Conservation (phyloP, 2,797 vertebrate genomes). For the Takifugu ocellatus region DNA sequence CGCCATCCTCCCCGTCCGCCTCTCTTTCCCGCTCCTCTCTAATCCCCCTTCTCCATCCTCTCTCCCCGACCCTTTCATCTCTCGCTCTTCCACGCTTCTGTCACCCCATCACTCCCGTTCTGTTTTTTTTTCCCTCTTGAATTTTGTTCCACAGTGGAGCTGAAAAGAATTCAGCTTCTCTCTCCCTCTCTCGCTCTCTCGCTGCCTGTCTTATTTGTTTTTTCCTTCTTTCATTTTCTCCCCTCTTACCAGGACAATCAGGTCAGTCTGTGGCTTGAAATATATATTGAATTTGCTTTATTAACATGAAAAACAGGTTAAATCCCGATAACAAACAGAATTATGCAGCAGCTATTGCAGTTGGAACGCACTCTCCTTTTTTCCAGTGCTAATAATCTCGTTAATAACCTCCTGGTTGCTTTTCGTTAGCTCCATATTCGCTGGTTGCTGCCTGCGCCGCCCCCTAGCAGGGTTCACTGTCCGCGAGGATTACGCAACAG, state of each 20-base stretch:
- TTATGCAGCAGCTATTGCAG: too few relatives aligned
- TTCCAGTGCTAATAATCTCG: too few relatives aligned
- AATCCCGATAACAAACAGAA: too few relatives aligned
- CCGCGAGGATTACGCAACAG: constrained; percentile 15
- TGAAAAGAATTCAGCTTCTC: background rate
- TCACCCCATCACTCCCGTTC: constrained; percentile 35
- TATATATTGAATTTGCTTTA: too few relatives aligned
- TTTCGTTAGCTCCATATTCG: constrained; percentile 4
- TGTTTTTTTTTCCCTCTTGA: constrained; percentile 19
- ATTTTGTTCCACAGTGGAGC: constrained; percentile 28
- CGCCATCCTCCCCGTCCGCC: constrained; percentile 31
- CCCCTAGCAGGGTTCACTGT: constrained; percentile 9
- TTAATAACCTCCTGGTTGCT: background rate
- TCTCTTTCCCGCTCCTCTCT: constrained; percentile 37
- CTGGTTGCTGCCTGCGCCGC: background rate
- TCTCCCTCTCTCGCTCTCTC: constrained; percentile 1
- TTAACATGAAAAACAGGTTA: too few relatives aligned
- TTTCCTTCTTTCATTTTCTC: constrained; percentile 1
- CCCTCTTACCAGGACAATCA: background rate
- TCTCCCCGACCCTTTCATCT: constrained; percentile 56
- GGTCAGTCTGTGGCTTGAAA: too few relatives aligned
- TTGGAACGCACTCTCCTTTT: too few relatives aligned
- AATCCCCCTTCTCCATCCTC: constrained; percentile 47
- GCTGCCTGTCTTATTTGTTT: constrained; percentile 7
- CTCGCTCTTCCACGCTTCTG: constrained; percentile 20